Base-by-base conservation (phyloP, 2,113 vertebrate genomes). In the Channa maculata region DNA sequence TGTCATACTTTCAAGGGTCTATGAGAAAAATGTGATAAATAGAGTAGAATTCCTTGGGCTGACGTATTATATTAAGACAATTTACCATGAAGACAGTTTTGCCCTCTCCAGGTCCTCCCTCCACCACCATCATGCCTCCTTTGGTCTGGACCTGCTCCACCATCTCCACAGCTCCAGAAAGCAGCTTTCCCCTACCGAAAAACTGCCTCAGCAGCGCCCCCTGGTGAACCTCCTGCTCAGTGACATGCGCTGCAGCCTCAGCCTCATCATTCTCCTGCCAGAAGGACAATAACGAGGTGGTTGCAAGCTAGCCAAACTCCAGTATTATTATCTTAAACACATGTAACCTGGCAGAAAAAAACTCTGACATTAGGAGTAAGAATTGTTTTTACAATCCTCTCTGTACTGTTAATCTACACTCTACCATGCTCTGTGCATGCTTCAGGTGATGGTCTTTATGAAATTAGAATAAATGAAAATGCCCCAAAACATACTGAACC, bases 71-170 rank as follows among this genome's bases (percentile, higher is more conserved):
- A 24, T 24, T 24, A 2, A 34, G 1, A 44, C 6, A 38, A 48
- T 64, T 73, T 85, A 92, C 91, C 91, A 90, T 90, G 73, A 97
- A 96, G 52, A 95, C 83, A 0, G 95, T 96, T 91, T 97, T 97
- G 0, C 96, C 96, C 58, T 96, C 93, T 80, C 96, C 96, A 0
- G 93, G 65, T 41, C 80, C 92, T 3, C 88, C 95, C 0, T 91
- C 93, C 75, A 97, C 90, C 43, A 97, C 79, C 58, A 94, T 85
- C 80, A 95, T 9, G 33, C 92, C 90, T 45, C 94, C 94, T 75
- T 88, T 94, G 37, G 13, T 41, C 86, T 76, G 82, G 74, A 45
- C 83, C 88, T 81, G 89, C 6, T 82, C 65, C 59, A 95, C 86
- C 13, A 85, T 82, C 10, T 81, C 83, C 15, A 79, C 83, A 0